These are phyloP conservation scores for Hylaeus volcanicus DNA, from an alignment of 1,140 invertebrate genomes.

Conservation along the genomic window DNA sequence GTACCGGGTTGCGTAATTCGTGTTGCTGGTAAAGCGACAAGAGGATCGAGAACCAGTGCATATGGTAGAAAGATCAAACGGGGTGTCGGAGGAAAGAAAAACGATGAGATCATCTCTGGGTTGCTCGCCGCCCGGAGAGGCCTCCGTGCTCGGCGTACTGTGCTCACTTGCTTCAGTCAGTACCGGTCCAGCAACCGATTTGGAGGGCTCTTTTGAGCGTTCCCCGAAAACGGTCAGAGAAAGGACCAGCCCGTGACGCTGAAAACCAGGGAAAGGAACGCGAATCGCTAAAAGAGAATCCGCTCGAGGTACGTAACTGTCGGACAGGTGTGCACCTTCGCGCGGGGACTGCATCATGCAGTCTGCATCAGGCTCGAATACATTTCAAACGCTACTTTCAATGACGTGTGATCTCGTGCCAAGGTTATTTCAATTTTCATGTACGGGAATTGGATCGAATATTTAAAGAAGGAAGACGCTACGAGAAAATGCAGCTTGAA, in stretches of 20 bases:
- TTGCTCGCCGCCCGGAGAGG: background rate
- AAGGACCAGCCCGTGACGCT: background rate
- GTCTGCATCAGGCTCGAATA: too few species aligned
- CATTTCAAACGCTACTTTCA: too few species aligned
- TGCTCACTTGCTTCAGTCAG: conserved; percentile 57
- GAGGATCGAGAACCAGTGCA: conserved; percentile 34
- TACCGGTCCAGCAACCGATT: conserved; percentile 67
- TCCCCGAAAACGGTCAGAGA: conserved; percentile 30
- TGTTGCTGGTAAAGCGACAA: background rate
- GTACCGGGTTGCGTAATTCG: conserved; percentile 22
- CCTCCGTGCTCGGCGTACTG: too few species aligned
- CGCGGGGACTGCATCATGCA: too few species aligned
- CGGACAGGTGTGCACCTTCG: conserved; percentile 13
- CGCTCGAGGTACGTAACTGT: conserved; percentile 38
- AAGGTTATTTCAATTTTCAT: too few species aligned
- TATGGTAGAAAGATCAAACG: conserved; percentile 70
- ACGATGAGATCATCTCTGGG: conserved; percentile 73
- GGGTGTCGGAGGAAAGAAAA: conserved; percentile 69
- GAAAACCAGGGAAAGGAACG: conserved; percentile 24
- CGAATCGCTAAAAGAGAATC: background rate
- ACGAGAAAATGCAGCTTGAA: too few species aligned
- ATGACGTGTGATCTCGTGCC: too few species aligned
- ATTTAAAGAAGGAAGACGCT: too few species aligned
- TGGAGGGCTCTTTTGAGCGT: conserved; percentile 56
- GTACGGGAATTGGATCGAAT: too few species aligned